Evolutionary conservation across 1,140 invertebrate genomes (phyloP), one percentile per base, ranked within the genome.

Genomic region (Drosophila jambulina): DNA sequence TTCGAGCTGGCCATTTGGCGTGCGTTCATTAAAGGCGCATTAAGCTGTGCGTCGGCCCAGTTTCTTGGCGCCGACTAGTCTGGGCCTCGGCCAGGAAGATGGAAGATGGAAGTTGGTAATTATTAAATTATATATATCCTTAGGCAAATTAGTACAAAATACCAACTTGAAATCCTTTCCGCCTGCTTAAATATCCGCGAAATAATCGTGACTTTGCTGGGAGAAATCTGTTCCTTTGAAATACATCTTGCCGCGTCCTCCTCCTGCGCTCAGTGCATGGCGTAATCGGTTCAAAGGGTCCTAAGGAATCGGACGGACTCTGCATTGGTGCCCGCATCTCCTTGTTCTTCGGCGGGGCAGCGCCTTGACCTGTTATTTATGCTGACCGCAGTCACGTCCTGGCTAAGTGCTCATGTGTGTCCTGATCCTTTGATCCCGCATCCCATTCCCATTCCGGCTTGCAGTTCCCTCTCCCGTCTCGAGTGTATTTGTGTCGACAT

Each of bases 21-120:
- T 78, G 78, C 70, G 74, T 56, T 84, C 82, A 86, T 86, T 83
- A 86, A 86, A 78, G 74, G 69, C 78, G 69, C 78, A 78, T 82
- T 78, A 67, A 83, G 51, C 48, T 19, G 6, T 51, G 48, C 36
- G 19, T n/a, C 36, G 12, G 27, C 34, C 19, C n/a, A 58, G 56
- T 27, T 59, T 15, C 23, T 59, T 27, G 27, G 38, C 48, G 48
- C 17, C 48, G 17, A 49, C 25, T 12, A n/a, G 48, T 17, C 45
- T 46, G 13, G 19, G 5, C 9, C 12, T 13, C 8, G 19, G n/a
- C n/a, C 8, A 53, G 23, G 25, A 17, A 45, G 13, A 13, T 32
- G 23, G 25, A 17, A 45, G 13, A 59, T 27, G 17, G 4, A 19
- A 19, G 32, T 13, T 32, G n/a, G 6, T 51, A 32, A 15, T 51